Base-by-base conservation (phyloP, 2,888 invertebrate species). In the Amblyteles armatorius region DNA sequence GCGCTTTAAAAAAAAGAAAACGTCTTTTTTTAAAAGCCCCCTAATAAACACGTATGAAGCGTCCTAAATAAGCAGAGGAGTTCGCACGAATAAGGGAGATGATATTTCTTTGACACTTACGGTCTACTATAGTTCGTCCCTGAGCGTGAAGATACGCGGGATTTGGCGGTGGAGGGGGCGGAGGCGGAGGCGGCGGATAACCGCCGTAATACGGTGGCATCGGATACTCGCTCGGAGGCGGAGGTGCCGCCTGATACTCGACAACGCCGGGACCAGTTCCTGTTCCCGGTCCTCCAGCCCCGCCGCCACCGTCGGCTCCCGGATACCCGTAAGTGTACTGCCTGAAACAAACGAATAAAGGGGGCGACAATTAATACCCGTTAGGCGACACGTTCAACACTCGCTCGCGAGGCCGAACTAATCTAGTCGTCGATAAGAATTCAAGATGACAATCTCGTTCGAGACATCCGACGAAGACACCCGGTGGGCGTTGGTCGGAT, bases 121-220 rank as follows among this genome's bases (percentile, higher is more conserved):
- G 94, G 87, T 94, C 93, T 87, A 93, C 92, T 81, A 93, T 93
- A 86, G 93, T 92, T 92, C 93, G 92, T 91, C 93, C 93, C 89
- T 93, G 94, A 83, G 93, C 90, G 89, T 93, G 93, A 84, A 94
- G 88, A 88, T 94, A 94, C 76, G 93, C 94, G 79, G 94, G 93
- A 92, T 94, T 94, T 44, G 92, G 96, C 95, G 89, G 96, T 94
- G 97, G 95, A 86, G 96, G 93, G n/a, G 94, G 92, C 2, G 94
- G 94, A n/a, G 93, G 93, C n/a, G 94, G 94, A n/a, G 93, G 94
- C 3, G 93, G 92, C 73, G 93, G 93, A 87, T 94, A 94, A 48
- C 90, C 94, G 29, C 92, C 91, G 84, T 96, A 96, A 90, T 95
- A 96, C 36, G 95, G 95, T 87, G 95, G 94, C 84, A 96, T 94